Percentiles rank a stretch among this genome's conserved stretches.
phyloP scores from a whole-genome alignment of 37 sponge, comb jelly and placozoan species.

The Agelas oroides region DNA sequence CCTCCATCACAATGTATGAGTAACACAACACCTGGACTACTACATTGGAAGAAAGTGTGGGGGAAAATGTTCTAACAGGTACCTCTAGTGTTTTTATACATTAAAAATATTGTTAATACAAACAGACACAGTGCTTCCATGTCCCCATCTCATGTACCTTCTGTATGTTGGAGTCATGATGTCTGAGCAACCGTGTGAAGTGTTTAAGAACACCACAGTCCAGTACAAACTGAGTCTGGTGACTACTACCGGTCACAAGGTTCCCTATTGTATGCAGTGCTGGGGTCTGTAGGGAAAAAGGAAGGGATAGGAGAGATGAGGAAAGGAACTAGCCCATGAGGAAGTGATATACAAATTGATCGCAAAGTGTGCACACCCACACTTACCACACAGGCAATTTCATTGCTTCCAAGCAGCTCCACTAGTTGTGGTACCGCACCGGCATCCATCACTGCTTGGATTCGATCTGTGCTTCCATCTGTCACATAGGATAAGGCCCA shows the following conservation, averaged over 20 bases:
- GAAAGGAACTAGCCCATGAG: too few relatives aligned
- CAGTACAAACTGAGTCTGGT: slow-evolving; percentile 91
- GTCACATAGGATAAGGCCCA: slow-evolving; percentile 95
- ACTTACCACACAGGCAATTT: slow-evolving; percentile 58
- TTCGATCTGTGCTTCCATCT: slow-evolving; percentile 88
- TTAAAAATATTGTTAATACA: background rate
- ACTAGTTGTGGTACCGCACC: slow-evolving; percentile 66
- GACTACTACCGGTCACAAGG: slow-evolving; percentile 94
- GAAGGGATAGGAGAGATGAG: too few relatives aligned
- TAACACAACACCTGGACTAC: too few relatives aligned
- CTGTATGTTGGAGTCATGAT: slow-evolving; percentile 88
- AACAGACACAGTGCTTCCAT: background rate
- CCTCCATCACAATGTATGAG: too few relatives aligned
- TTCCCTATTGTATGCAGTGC: slow-evolving; percentile 89
- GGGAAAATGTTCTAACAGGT: too few relatives aligned
- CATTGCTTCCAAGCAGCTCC: slow-evolving; percentile 40
- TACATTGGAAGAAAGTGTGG: too few relatives aligned
- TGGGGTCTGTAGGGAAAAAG: background rate
- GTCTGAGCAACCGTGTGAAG: slow-evolving; percentile 75
- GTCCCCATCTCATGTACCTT: slow-evolving; percentile 58
- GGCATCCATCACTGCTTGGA: slow-evolving; percentile 76
- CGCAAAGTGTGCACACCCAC: too few relatives aligned
- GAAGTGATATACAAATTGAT: too few relatives aligned
- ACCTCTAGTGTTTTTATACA: too few relatives aligned
- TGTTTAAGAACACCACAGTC: slow-evolving; percentile 66